phyloP scores from a whole-genome alignment of 2,113 vertebrate species.

The Pedetes capensis region DNA sequence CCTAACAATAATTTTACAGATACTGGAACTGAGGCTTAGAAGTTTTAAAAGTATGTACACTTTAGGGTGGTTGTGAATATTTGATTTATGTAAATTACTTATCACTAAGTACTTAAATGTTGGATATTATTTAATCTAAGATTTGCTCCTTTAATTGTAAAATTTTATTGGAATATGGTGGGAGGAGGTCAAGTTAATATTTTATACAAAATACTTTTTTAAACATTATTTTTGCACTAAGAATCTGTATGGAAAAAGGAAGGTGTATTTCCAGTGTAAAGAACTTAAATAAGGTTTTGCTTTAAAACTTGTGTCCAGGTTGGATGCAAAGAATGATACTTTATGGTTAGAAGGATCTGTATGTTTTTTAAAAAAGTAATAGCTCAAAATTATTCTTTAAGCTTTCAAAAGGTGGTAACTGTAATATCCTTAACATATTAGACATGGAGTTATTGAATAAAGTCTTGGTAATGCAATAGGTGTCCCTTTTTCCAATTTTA shows the following conservation, averaged over 20 bases:
- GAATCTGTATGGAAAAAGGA: not conserved
- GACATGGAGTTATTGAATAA: slow-evolving; percentile 60
- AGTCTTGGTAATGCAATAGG: slow-evolving; percentile 52
- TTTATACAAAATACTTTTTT: not conserved
- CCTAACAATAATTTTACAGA: no score
- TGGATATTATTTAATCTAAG: not conserved
- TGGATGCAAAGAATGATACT: slow-evolving; percentile 32
- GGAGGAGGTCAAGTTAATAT: not conserved
- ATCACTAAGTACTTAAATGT: not conserved
- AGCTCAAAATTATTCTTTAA: slow-evolving; percentile 49
- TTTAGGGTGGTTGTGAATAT: not conserved
- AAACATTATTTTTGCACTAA: not conserved
- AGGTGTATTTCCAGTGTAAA: not conserved
- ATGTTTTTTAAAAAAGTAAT: not conserved
- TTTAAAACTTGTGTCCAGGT: slow-evolving; percentile 29
- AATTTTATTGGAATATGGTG: not conserved
- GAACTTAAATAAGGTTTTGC: not conserved
- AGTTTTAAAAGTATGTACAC: not conserved
- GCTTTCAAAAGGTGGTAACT: slow-evolving; percentile 37
- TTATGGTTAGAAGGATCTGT: slow-evolving; percentile 35
- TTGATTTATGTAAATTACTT: not conserved
- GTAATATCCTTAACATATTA: slow-evolving; percentile 56
- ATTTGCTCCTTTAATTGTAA: not conserved
- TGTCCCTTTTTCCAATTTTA: slow-evolving; percentile 73
- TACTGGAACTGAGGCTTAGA: not conserved